Conservation (phyloP, 2,113 vertebrate species). For the Oreamnos americanus region DNA sequence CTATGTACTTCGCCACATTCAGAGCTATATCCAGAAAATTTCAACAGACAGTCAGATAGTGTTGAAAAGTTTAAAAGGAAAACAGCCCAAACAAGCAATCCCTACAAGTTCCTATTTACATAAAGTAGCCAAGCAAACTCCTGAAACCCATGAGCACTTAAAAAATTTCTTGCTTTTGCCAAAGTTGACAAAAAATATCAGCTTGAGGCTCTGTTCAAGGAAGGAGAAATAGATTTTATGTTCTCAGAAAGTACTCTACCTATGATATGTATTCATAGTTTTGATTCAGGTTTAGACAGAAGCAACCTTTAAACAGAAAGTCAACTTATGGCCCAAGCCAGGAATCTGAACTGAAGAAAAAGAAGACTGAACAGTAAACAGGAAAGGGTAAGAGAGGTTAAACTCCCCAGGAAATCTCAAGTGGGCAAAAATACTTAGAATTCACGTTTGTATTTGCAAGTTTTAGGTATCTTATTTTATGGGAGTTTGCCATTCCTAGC, state of each 20-base stretch:
- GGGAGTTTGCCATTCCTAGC: constrained; percentile 30
- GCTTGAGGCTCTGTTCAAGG: background rate
- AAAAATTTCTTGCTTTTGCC: constrained; percentile 26
- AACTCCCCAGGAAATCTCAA: background rate
- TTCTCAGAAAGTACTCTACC: background rate
- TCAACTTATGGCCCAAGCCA: constrained; percentile 1
- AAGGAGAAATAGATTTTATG: background rate
- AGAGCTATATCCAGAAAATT: background rate
- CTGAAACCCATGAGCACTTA: constrained; percentile 44
- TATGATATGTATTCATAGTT: background rate
- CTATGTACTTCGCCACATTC: background rate
- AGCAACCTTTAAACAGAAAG: constrained; percentile 24
- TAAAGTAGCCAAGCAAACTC: constrained; percentile 35
- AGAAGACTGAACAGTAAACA: background rate
- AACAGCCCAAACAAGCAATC: background rate
- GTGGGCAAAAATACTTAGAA: background rate
- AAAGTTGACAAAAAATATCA: constrained; percentile 58
- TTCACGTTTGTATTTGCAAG: background rate
- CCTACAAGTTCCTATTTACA: constrained; percentile 29
- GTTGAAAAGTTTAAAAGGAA: constrained; percentile 36
- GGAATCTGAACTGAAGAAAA: background rate
- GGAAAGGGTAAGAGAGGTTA: background rate
- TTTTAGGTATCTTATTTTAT: constrained; percentile 25
- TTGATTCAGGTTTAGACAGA: constrained; percentile 8
- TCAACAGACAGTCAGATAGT: constrained; percentile 17